Conservation (phyloP, 2,797 vertebrate species). For the Pitangus sulphuratus region DNA sequence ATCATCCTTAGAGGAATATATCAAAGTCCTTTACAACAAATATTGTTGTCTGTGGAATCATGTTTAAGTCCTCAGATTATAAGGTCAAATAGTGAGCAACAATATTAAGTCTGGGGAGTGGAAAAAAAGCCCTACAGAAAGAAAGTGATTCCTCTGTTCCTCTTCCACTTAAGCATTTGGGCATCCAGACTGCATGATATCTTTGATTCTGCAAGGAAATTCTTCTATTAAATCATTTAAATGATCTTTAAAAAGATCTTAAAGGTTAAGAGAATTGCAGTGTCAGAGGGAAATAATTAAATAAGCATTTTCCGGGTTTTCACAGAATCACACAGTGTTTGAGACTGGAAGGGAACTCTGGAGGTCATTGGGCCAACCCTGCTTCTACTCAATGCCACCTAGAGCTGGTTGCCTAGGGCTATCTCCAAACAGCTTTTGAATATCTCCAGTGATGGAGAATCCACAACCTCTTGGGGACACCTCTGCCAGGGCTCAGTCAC, state of each 20-base stretch:
- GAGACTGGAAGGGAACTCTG: background rate
- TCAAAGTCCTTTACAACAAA: background rate
- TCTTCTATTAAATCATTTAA: background rate
- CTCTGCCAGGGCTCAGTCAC: background rate
- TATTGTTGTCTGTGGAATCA: background rate
- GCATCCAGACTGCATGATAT: background rate
- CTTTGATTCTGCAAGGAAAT: background rate
- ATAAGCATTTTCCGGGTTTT: background rate
- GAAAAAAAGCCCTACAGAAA: background rate
- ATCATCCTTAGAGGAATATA: background rate
- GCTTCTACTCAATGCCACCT: background rate
- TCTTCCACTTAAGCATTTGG: background rate
- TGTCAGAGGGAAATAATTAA: background rate
- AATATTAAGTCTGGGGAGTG: background rate
- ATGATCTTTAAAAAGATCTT: background rate
- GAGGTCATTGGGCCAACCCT: background rate
- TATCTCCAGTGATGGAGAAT: background rate
- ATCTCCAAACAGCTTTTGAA: background rate
- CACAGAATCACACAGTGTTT: background rate
- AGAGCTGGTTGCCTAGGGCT: background rate
- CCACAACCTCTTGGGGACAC: background rate
- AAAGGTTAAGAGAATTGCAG: background rate
- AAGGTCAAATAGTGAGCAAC: background rate
- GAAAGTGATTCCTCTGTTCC: background rate
- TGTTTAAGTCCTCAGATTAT: background rate